Base-by-base conservation (phyloP, 2,888 invertebrate species). In the Acheta domesticus region DNA sequence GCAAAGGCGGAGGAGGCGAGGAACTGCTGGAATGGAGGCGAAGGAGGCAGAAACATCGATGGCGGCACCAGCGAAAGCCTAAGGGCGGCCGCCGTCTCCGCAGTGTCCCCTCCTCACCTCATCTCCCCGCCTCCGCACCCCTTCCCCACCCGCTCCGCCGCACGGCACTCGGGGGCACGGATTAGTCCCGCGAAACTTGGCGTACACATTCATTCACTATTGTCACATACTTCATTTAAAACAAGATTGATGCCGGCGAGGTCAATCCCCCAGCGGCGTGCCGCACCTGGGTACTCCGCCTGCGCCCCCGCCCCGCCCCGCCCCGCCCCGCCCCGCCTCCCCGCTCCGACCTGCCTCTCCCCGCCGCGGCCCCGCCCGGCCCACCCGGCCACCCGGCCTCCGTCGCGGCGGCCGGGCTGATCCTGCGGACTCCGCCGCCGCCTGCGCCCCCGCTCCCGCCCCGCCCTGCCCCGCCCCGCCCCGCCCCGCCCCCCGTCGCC, bases 181-280 rank as follows among this genome's bases (percentile, higher is more conserved):
- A 62, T 62, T 62, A 62, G 62, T 62, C 62, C 62, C 62, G 62
- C 62, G 62, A 62, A 62, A 62, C 62, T 62, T 62, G 62, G 62
- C 62, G 62, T 62, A 62, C 62, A 62, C 62, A 62, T 62, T 62
- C 62, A 62, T 62, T 62, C 62, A 62, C 62, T 62, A 62, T 62
- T 62, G 62, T 62, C 62, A 62, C 62, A 62, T 62, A 62, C 62
- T 62, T 62, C 62, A 62, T 62, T 62, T 62, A 62, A 62, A 62
- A 62, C 62, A 62, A 62, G 62, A 62, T 62, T 62, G 62, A 62
- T 62, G 62, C 62, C 62, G 62, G 62, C n/a, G n/a, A 62, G 62
- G 62, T 62, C 62, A 62, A 62, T 62, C 62, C 62, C 62, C 62
- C 62, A 62, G 62, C 62, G 62, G 62, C 62, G 62, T 11, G 62